phyloP scores from a whole-genome alignment of 2,888 invertebrate genomes.

The Callosobruchus maculatus region DNA sequence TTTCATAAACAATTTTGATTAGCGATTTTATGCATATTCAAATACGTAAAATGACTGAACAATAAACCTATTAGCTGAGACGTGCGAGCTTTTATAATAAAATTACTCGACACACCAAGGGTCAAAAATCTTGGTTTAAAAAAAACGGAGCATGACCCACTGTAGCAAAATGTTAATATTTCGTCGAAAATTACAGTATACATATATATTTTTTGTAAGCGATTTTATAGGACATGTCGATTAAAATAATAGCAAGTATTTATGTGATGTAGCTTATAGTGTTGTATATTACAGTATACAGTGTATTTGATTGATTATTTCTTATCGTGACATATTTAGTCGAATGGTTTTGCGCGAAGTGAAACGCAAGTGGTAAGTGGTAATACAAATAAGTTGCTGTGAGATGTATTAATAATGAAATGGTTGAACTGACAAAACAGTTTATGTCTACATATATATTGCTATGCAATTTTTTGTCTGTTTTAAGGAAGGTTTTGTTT shows the following conservation, averaged over 20 bases:
- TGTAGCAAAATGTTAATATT: neutral
- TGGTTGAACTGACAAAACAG: too few species aligned
- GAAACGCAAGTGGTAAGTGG: too few species aligned
- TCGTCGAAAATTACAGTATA: neutral
- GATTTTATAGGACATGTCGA: slow-evolving; percentile 16
- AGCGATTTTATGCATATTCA: neutral
- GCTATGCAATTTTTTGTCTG: too few species aligned
- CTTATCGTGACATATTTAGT: neutral
- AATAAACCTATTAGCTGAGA: neutral
- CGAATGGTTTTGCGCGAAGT: too few species aligned
- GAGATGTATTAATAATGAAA: neutral
- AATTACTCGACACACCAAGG: neutral
- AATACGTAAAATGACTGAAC: neutral
- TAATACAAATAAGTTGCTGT: neutral
- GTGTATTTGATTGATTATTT: too few species aligned
- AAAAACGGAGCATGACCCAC: neutral
- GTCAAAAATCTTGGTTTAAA: neutral
- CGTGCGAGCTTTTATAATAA: neutral
- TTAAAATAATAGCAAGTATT: neutral
- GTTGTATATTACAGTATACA: neutral
- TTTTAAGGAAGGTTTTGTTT: too few species aligned
- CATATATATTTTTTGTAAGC: slow-evolving; percentile 25
- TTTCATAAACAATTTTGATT: too few species aligned
- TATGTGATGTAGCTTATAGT: slow-evolving; percentile 13
- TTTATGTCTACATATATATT: too few species aligned